Percentiles rank a stretch among this genome's conserved stretches.
These are phyloP conservation scores for Cheumatopsyche charites DNA, from an alignment of 1,140 invertebrate genomes.

Conservation along the genomic window DNA sequence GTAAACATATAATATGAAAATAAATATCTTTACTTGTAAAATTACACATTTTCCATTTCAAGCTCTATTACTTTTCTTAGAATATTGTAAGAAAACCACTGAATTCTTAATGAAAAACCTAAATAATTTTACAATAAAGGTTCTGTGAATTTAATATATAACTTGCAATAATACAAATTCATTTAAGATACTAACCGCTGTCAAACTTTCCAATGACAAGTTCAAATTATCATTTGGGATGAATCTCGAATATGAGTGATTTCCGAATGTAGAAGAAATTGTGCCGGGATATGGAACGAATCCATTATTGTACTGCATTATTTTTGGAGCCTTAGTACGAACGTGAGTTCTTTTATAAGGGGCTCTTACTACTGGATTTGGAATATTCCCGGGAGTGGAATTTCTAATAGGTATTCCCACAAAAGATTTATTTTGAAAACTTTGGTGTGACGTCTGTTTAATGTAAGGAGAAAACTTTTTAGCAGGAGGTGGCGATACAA, in stretches of 20 bases:
- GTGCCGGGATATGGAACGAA: conserved; percentile 41
- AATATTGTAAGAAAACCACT: background rate
- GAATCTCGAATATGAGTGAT: conserved; percentile 34
- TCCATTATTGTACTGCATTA: conserved; percentile 49
- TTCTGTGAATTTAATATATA: too few species aligned
- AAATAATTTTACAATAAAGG: too few species aligned
- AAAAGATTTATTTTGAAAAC: too few species aligned
- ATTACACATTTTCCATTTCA: too few species aligned
- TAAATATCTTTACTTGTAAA: too few species aligned
- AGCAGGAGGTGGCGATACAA: background rate
- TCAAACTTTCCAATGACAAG: conserved; percentile 58
- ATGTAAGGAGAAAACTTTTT: too few species aligned
- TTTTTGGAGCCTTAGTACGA: background rate
- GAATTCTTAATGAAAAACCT: too few species aligned
- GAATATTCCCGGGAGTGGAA: background rate
- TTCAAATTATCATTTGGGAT: conserved; percentile 56
- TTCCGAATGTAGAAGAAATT: conserved; percentile 36
- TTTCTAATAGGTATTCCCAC: background rate
- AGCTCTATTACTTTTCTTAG: too few species aligned
- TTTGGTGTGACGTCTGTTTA: too few species aligned
- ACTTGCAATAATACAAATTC: too few species aligned
- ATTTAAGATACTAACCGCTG: conserved; percentile 52
- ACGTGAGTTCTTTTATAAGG: background rate
- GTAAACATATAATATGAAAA: too few species aligned
- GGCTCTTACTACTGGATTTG: background rate